phyloP scores from a whole-genome alignment of 1,140 invertebrate species.

The Stegodyphus dumicola region DNA sequence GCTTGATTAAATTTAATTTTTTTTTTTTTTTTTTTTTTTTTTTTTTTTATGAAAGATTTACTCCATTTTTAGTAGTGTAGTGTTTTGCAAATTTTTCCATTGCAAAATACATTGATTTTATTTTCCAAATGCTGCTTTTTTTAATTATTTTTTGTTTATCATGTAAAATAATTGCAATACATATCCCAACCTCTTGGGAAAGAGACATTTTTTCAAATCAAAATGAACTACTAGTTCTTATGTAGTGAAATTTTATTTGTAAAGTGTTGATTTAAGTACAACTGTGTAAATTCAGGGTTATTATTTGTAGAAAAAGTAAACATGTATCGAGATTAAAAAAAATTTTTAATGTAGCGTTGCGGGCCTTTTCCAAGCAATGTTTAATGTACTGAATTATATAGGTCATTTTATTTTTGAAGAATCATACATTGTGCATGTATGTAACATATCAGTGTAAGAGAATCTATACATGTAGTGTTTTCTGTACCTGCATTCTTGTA shows the following conservation, averaged over 20 bases:
- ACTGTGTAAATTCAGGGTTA: constrained; percentile 23
- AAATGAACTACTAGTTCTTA: constrained; percentile 7
- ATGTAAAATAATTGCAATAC: too few species aligned
- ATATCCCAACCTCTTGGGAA: too few species aligned
- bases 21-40: too few species aligned
- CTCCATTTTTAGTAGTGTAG: constrained; percentile 10
- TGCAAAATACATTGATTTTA: too few species aligned
- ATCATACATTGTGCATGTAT: constrained; percentile 42
- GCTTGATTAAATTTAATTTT: too few species aligned
- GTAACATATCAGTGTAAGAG: constrained; percentile 59
- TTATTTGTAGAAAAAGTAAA: neutral
- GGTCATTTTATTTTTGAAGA: constrained; percentile 42
- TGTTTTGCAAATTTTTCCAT: neutral
- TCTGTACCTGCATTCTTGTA: constrained; percentile 40
- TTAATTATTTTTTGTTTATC: too few species aligned
- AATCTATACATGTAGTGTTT: constrained; percentile 49
- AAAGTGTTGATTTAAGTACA: constrained; percentile 39
- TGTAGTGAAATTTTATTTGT: neutral
- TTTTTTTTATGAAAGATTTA: neutral
- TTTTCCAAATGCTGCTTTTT: too few species aligned
- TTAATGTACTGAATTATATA: constrained; percentile 8
- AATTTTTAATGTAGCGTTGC: neutral
- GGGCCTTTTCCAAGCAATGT: neutral
- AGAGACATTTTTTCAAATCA: constrained; percentile 12
- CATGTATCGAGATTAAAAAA: neutral